phyloP scores from a whole-genome alignment of 1,140 invertebrate genomes.

The Acyrthosiphon pisum region DNA sequence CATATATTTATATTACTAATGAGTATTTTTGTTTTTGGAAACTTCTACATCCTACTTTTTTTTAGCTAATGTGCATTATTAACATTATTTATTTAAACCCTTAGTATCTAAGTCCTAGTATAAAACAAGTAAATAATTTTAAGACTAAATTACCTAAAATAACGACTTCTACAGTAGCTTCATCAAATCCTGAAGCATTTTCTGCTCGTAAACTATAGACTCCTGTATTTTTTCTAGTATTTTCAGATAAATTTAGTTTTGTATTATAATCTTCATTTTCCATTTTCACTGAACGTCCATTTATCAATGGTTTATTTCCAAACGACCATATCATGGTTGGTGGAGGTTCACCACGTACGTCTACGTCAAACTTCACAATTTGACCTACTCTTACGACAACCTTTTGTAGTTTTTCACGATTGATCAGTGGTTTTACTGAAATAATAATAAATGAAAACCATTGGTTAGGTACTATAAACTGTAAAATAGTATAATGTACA shows the following conservation, averaged over 20 bases:
- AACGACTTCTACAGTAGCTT: constrained; percentile 92
- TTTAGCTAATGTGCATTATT: too few relatives aligned
- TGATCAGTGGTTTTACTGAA: constrained; percentile 88
- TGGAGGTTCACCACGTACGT: constrained; percentile 94
- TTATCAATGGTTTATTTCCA: constrained; percentile 72
- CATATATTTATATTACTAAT: background rate
- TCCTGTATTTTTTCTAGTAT: constrained; percentile 83
- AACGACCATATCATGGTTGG: constrained; percentile 91
- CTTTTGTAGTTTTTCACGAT: constrained; percentile 89
- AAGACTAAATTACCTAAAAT: constrained; percentile 76
- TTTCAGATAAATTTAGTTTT: constrained; percentile 81
- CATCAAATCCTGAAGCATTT: constrained; percentile 91
- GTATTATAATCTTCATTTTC: constrained; percentile 95
- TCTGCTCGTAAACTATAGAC: constrained; percentile 90
- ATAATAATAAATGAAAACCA: constrained; percentile 59
- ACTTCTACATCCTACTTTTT: too few relatives aligned
- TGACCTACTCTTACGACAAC: constrained; percentile 90
- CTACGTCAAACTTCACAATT: constrained; percentile 89
- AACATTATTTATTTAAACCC: background rate
- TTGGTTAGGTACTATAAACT: background rate
- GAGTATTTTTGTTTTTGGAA: too few relatives aligned
- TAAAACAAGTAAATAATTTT: background rate
- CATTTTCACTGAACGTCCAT: constrained; percentile 72
- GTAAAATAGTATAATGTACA: background rate
- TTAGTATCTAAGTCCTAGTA: background rate